Conservation (phyloP, 2,113 vertebrate genomes). For the Hepsetus odoe region DNA sequence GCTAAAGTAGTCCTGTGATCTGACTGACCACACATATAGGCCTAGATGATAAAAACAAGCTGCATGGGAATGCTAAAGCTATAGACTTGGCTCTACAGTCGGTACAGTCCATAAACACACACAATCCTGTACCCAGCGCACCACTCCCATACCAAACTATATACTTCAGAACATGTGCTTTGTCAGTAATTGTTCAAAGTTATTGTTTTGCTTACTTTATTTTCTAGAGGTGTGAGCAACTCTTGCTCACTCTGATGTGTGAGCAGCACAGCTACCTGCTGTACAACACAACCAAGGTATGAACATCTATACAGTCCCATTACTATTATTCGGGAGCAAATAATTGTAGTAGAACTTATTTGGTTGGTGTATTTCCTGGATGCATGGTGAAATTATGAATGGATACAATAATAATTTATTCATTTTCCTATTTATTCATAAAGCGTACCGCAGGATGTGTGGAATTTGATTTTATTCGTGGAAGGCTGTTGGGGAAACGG, state of each 20-base stretch:
- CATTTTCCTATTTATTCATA: conserved; percentile 7
- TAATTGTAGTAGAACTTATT: background rate
- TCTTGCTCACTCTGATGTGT: conserved; percentile 59
- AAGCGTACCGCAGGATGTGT: conserved; percentile 45
- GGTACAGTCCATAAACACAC: no score
- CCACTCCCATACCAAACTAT: background rate
- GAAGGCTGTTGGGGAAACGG: conserved; percentile 49
- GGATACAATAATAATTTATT: background rate
- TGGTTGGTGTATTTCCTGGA: background rate
- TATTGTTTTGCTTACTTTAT: background rate
- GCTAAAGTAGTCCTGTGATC: no score
- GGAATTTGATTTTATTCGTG: conserved; percentile 52
- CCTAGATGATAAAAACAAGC: no score
- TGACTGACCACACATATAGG: no score
- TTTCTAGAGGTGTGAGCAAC: conserved; percentile 63
- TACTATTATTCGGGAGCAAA: background rate
- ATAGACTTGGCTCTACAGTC: no score
- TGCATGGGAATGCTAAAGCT: no score
- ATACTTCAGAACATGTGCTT: background rate
- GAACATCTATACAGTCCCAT: background rate
- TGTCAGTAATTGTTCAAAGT: background rate
- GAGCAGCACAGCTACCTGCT: conserved; percentile 45
- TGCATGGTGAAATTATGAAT: no score
- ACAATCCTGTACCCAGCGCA: background rate
- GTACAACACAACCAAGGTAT: conserved; percentile 40